These are phyloP conservation scores for Clarias macrocephalus DNA, from an alignment of 2,113 vertebrate species.

Conservation along the genomic window DNA sequence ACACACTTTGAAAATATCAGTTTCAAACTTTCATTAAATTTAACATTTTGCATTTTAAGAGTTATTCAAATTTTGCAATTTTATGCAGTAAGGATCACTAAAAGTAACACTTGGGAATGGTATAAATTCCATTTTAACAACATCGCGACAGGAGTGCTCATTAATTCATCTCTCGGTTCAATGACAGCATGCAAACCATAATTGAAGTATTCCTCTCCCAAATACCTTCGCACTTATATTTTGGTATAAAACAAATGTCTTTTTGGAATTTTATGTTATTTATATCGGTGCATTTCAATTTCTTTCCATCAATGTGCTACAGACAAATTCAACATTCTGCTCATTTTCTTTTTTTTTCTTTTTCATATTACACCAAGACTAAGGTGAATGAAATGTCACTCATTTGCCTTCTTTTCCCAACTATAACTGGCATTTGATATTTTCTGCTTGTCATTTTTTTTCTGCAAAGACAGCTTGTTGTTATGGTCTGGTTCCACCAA, in stretches of 20 bases:
- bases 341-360: constrained; percentile 34
- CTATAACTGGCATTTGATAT: constrained; percentile 74
- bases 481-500: constrained; percentile 58
- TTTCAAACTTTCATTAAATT: constrained; percentile 37
- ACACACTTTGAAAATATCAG: constrained; percentile 8
- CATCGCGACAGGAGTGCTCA: constrained; percentile 24
- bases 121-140: constrained; percentile 25
- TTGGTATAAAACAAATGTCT: not conserved
- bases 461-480: constrained; percentile 63
- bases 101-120: not conserved
- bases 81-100: constrained; percentile 23
- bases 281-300: not conserved
- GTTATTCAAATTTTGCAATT: constrained; percentile 38
- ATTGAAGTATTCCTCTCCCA: not conserved
- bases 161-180: constrained; percentile 19
- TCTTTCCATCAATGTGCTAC: not conserved
- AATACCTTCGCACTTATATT: not conserved
- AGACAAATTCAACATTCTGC: constrained; percentile 38
- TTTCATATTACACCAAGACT: constrained; percentile 49
- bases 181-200: not conserved
- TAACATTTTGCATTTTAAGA: constrained; percentile 30
- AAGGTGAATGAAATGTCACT: constrained; percentile 70
- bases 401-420: constrained; percentile 60
- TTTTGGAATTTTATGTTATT: not conserved
- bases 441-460: constrained; percentile 67